These are phyloP conservation scores for Hexactinellida sp. DNA, from an alignment of 37 sponge, comb jelly and placozoan species.

Conservation along the genomic window DNA sequence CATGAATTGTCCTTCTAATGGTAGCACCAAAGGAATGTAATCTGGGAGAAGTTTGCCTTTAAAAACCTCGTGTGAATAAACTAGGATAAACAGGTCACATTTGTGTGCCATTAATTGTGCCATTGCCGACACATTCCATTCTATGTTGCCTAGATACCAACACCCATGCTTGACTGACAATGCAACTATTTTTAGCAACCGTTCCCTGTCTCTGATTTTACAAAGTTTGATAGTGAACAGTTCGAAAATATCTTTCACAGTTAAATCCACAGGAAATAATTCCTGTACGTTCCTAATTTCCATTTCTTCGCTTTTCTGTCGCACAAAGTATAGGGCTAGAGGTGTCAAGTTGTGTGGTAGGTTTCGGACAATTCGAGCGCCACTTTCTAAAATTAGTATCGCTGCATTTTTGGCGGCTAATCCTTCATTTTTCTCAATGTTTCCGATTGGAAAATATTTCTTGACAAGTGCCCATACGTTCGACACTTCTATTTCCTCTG, in stretches of 20 bases:
- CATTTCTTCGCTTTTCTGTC: background rate
- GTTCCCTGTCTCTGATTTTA: background rate
- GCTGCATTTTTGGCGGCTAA: background rate
- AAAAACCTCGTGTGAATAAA: background rate
- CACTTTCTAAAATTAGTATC: background rate
- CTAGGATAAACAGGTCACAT: background rate
- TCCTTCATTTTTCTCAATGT: background rate
- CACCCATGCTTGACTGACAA: background rate
- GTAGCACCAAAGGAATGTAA: background rate
- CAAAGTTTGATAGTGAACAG: background rate
- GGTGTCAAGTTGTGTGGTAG: background rate
- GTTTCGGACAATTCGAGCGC: background rate
- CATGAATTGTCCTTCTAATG: background rate
- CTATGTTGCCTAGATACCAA: background rate
- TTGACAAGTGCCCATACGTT: background rate
- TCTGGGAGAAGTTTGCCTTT: background rate
- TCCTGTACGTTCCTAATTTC: background rate
- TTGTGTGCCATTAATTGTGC: background rate
- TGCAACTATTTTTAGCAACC: background rate
- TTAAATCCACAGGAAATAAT: background rate
- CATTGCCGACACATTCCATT: background rate
- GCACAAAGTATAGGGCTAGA: background rate
- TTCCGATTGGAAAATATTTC: background rate
- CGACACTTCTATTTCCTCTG: background rate
- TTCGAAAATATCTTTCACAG: background rate